These are phyloP conservation scores for Ciconia maguari DNA, from an alignment of 2,113 vertebrate genomes.

Conservation along the genomic window DNA sequence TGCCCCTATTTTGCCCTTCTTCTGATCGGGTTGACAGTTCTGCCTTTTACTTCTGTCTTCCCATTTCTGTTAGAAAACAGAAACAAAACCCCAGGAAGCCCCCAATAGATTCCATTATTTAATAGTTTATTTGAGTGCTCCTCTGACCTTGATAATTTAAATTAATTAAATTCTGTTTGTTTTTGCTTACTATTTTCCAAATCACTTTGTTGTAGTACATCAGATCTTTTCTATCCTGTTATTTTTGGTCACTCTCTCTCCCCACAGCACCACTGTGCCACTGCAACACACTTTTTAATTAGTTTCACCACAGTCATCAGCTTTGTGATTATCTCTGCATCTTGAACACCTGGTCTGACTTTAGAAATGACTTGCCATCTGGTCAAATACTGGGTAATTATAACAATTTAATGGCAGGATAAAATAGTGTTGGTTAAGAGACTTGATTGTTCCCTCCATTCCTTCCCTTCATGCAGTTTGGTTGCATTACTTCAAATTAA, in stretches of 20 bases:
- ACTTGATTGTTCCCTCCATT: conserved; percentile 42
- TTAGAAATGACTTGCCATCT: conserved; percentile 77
- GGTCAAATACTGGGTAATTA: conserved; percentile 73
- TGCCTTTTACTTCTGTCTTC: conserved; percentile 10
- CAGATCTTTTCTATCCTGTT: not conserved
- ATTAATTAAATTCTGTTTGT: conserved; percentile 45
- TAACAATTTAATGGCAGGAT: conserved; percentile 68
- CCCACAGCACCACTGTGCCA: conserved; percentile 2
- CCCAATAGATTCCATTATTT: not conserved
- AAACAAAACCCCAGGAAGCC: not conserved
- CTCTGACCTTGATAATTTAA: not conserved
- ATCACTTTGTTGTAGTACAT: not conserved
- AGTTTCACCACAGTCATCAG: conserved; percentile 71
- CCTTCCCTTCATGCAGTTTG: conserved; percentile 21
- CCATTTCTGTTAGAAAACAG: not conserved
- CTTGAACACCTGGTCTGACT: conserved; percentile 75
- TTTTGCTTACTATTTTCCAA: conserved; percentile 40
- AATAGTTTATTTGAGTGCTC: not conserved
- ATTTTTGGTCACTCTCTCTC: conserved; percentile 39
- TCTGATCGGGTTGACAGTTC: not conserved
- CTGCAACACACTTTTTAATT: conserved; percentile 68
- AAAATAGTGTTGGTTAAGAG: conserved; percentile 65
- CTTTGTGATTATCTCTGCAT: conserved; percentile 73
- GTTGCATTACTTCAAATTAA: conserved; percentile 60
- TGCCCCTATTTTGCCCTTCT: conserved; percentile 25